A percentile compares a stretch with the other conserved stretches of the same genome.
Evolutionary conservation across 2,113 vertebrate genomes (phyloP).

Genomic region (Sander vitreus): DNA sequence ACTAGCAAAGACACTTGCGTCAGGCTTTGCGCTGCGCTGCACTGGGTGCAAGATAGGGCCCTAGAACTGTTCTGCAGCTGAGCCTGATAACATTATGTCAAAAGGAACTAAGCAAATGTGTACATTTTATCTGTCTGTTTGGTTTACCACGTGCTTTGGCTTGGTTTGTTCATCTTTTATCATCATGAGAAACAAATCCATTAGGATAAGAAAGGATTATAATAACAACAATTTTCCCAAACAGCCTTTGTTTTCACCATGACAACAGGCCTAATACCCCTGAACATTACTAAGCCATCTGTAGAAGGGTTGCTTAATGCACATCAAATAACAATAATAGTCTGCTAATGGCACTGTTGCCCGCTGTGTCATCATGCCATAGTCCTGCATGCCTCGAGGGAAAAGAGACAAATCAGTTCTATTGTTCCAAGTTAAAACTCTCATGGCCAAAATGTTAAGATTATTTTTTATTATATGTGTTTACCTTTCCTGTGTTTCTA

Average conservation of each 20-base stretch:
- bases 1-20: no score
- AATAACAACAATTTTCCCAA: conserved; percentile 61
- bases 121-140: background rate
- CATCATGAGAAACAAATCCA: conserved; percentile 62
- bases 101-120: background rate
- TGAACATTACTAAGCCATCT: conserved; percentile 77
- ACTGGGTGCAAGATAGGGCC: no score
- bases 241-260: conserved; percentile 70
- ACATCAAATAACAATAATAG: conserved; percentile 78
- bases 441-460: conserved; percentile 41
- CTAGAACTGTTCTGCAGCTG: background rate
- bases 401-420: conserved; percentile 56
- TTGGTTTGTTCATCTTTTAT: conserved; percentile 44
- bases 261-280: conserved; percentile 73
- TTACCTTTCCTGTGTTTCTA: conserved; percentile 34
- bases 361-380: conserved; percentile 73
- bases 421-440: conserved; percentile 49
- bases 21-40: no score
- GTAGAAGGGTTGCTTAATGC: conserved; percentile 65
- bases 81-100: background rate
- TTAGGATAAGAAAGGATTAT: conserved; percentile 66
- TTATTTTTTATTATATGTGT: conserved; percentile 34
- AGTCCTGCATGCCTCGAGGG: conserved; percentile 58
- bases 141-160: background rate
- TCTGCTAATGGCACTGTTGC: conserved; percentile 73